phyloP scores from a whole-genome alignment of 2,888 invertebrate genomes.

The Pherbina coryleti region DNA sequence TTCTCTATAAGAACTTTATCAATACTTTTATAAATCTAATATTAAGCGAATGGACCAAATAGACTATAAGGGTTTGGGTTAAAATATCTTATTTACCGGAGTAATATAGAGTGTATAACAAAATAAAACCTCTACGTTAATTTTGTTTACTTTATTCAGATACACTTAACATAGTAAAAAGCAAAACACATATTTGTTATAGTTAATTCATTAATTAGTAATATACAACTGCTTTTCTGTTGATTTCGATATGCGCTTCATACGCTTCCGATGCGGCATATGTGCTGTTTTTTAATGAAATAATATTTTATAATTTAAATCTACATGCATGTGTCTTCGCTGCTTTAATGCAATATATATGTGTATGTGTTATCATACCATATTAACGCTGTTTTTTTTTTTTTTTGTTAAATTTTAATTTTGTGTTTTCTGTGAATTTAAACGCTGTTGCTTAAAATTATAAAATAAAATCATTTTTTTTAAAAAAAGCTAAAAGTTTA shows the following conservation, averaged over 20 bases:
- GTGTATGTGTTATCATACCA: slow-evolving; percentile 5
- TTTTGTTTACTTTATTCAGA: slow-evolving; percentile 41
- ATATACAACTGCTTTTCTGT: slow-evolving; percentile 38
- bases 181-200: slow-evolving; percentile 43
- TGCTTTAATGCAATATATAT: slow-evolving; percentile 12
- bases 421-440: slow-evolving; percentile 18
- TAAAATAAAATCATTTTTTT: slow-evolving; percentile 25
- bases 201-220: slow-evolving; percentile 39
- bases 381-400: neutral
- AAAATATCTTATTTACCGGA: too few relatives aligned
- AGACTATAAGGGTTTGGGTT: too few relatives aligned
- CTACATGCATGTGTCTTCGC: slow-evolving; percentile 11
- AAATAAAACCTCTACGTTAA: slow-evolving; percentile 5
- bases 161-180: slow-evolving; percentile 44
- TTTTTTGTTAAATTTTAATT: neutral
- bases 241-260: neutral
- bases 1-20: too few relatives aligned
- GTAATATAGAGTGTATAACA: too few relatives aligned
- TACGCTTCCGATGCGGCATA: neutral
- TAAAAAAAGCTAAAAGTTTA: slow-evolving; percentile 26
- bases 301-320: slow-evolving; percentile 19
- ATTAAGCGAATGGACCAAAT: too few relatives aligned
- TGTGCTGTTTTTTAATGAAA: slow-evolving; percentile 12
- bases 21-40: too few relatives aligned
- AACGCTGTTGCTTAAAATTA: slow-evolving; percentile 12